Base-by-base conservation (phyloP, 2,888 invertebrate genomes). In the Caradrina kadenii region DNA sequence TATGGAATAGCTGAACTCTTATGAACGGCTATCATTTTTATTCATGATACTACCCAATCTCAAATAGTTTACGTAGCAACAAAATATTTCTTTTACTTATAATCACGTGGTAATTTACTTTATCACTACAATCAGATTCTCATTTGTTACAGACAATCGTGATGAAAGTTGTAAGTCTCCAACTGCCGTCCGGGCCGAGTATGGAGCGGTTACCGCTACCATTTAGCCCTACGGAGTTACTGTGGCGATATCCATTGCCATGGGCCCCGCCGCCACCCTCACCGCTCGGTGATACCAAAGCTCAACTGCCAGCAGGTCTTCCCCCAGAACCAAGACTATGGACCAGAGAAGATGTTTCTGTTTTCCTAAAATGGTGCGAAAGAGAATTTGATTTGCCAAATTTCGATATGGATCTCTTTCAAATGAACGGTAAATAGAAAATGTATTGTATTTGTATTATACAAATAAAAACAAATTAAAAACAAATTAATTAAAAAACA, bases 401-500 rank as follows among this genome's bases (percentile, higher is more conserved):
- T 85, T 98, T 99, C 90, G 98, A 99, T 90, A 97, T 98, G 97
- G 98, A 99, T 89, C 97, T 98, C 94, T 99, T 99, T 92, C 98
- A 98, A 96, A 99, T 99, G 99, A 99, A 99, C 92, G 99, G 99
- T 96, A 95, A 96, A 93, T 87, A 78, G 53, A 60, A 50, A 52
- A 72, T 55, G 5, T 26, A 39, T 52, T 22, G 15, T 7, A 13
- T 22, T 1, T 15, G 26, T 21, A n/a, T 0, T 15, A 39, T 13
- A 13, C 13, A 2, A 21, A 21, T 8, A 31, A 11, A 10, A 39
- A 22, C 8, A 13, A 22, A 35, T 21, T 11, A 21, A 1, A 6
- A n/a, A 26, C 15, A 50, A 48, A 76, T 62, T 17, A 63, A 49
- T 39, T 8, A 19, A 42, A 69, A 49, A 42, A 15, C 0, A 26